These are phyloP conservation scores for Garra rufa DNA, from an alignment of 2,113 vertebrate genomes.

Conservation along the genomic window DNA sequence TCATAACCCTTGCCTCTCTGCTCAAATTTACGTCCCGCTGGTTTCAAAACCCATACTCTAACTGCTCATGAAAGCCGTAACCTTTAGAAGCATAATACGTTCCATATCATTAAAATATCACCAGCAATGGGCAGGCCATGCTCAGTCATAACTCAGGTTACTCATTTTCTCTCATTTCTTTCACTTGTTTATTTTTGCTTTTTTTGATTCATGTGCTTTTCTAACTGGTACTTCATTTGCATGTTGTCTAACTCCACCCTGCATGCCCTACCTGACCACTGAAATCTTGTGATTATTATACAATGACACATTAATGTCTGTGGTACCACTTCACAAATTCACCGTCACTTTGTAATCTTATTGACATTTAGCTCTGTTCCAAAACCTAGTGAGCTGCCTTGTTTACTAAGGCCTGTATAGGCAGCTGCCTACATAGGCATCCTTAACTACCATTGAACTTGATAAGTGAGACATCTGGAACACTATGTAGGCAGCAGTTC, in stretches of 20 bases:
- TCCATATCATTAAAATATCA: slow-evolving; percentile 58
- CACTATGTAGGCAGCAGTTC: neutral
- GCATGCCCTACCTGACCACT: slow-evolving; percentile 51
- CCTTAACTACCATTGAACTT: neutral
- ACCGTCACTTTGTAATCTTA: neutral
- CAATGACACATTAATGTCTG: neutral
- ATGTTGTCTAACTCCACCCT: slow-evolving; percentile 49
- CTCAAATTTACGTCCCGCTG: neutral
- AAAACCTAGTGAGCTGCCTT: neutral
- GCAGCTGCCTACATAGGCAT: neutral
- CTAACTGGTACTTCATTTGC: slow-evolving; percentile 27
- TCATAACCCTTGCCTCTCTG: neutral
- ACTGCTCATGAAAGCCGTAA: slow-evolving; percentile 19
- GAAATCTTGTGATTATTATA: neutral
- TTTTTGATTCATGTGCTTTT: slow-evolving; percentile 20
- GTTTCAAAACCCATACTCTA: slow-evolving; percentile 21
- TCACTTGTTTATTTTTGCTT: neutral
- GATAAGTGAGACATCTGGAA: neutral
- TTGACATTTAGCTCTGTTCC: neutral
- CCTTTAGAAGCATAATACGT: slow-evolving; percentile 52
- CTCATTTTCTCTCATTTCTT: slow-evolving; percentile 21
- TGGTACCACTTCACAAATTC: slow-evolving; percentile 12
- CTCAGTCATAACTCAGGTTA: slow-evolving; percentile 60
- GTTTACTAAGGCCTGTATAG: neutral
- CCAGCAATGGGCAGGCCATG: slow-evolving; percentile 75